Base-by-base conservation (phyloP, 92 coral and sea anemone species). In the Actinostola sp. region DNA sequence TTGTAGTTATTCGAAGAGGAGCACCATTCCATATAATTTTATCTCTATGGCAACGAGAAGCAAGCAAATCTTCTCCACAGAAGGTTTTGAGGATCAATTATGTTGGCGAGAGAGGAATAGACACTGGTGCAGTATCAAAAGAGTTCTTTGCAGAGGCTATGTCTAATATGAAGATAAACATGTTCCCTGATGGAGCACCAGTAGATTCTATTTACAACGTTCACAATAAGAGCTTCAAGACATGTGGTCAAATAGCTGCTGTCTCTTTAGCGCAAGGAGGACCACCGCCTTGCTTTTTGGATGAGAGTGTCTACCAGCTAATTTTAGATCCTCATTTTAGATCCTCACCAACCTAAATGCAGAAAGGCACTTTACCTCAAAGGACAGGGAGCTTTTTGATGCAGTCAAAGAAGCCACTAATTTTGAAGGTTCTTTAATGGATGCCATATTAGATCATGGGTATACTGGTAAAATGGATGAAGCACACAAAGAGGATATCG, bases 191-290 rank as follows among this genome's bases (percentile, higher is more conserved):
- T 71, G 94, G 90, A 4, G 61, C 72, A 25, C 90, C 90, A 26
- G 55, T 81, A 2, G 76, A 76, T 44, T 80, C 90, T 10, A 76
- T 79, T 26, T 76, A 56, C 70, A 72, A 84, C 43, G 46, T 89
- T 3, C 90, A 84, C 7, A 84, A 89, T 78, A 81, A 83, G 51
- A 64, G 68, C 76, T 82, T 85, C 63, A 58, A 68, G 64, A 76
- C 91, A 57, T 78, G 91, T 79, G 86, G 89, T 21, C 73, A 84
- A 66, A 69, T 88, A n/a, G 75, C 80, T 33, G 89, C 93, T 32
- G 61, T 84, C 46, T 70, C 79, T 57, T 56, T 89, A 26, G 83
- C 77, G 35, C 86, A 89, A 66, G 89, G 86, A 23, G 86, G 91
- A 26, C 91, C 89, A 43, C 63, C 84, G 16, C 90, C 90, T n/a